phyloP scores from a whole-genome alignment of 2,797 vertebrate genomes.

The Malurus splendens region DNA sequence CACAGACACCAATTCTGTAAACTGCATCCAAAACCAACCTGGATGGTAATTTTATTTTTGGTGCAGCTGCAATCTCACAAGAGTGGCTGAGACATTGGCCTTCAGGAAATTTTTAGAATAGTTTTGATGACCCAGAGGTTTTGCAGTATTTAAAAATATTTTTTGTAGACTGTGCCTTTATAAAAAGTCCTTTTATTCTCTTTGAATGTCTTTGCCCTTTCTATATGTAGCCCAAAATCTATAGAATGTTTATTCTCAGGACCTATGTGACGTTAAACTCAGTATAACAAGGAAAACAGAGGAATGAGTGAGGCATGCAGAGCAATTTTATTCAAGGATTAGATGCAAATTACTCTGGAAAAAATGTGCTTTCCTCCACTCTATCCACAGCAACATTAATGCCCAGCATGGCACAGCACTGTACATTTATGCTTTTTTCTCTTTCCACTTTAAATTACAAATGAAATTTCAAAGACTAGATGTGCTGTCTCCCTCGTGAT shows the following conservation, averaged over 20 bases:
- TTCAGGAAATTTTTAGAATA: slow-evolving; percentile 13
- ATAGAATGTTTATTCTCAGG: background rate
- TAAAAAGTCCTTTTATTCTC: background rate
- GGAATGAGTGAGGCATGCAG: background rate
- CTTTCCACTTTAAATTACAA: background rate
- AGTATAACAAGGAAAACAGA: slow-evolving; percentile 1
- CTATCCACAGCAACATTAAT: background rate
- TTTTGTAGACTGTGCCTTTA: background rate
- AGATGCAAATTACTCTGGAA: background rate
- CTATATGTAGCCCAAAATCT: background rate
- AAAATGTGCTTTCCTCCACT: background rate
- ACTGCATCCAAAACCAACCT: background rate
- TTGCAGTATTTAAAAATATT: background rate
- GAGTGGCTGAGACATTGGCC: background rate
- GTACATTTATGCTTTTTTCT: background rate
- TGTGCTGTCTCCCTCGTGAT: background rate
- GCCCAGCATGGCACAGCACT: background rate
- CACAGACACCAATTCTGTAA: background rate
- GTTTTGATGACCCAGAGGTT: background rate
- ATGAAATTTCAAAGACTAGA: background rate
- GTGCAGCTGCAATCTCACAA: background rate
- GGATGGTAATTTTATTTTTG: background rate
- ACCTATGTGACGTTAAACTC: background rate
- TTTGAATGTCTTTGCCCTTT: background rate
- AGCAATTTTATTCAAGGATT: background rate